Evolutionary conservation across 2,113 vertebrate genomes (phyloP), one percentile per base, ranked within the genome.

Genomic region (Delphinus delphis): DNA sequence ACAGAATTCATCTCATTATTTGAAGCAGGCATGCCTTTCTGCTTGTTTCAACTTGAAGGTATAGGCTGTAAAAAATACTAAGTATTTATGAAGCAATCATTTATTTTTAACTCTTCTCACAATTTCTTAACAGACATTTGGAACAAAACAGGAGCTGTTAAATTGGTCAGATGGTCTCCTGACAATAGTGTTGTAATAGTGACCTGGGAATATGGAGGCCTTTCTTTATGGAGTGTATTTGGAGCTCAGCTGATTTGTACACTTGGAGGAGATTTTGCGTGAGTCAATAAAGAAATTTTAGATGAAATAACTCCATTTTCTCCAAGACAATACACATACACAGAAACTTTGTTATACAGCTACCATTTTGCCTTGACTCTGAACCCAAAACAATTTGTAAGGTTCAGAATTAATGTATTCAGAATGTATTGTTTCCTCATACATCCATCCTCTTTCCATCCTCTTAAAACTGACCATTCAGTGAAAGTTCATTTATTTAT

Each of bases 171-270:
- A 95, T 99, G 99, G 99, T 99, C 99, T 94, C 99, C 99, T 91
- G 99, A 99, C 98, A 99, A 98, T 96, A 99, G 99, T 82, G 99
- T 99, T 96, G 99, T 98, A 96, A 99, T 99, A 99, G 99, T 99
- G 97, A 99, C 99, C 1, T 99, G 99, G 99, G 99, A 99, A 90
- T 99, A 98, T 95, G 99, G 99, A 33, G 99, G 99, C 86, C 98
- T 99, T 36, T 99, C 99, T 21, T 98, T 99, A 79, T 99, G 99
- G 99, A 99, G 99, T 87, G 99, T 99, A 92, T 99, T 99, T 97
- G 99, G 99, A 96, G 99, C 99, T 97, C 99, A 99, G 92, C 99
- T 99, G 96, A 99, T 99, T 98, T 99, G 99, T 98, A 99, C 99
- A 60, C 99, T 99, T 89, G 99, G 99, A 98, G 99, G 99, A 98